Evolutionary conservation across 2,113 vertebrate species (phyloP).

Genomic region (Podiceps cristatus): DNA sequence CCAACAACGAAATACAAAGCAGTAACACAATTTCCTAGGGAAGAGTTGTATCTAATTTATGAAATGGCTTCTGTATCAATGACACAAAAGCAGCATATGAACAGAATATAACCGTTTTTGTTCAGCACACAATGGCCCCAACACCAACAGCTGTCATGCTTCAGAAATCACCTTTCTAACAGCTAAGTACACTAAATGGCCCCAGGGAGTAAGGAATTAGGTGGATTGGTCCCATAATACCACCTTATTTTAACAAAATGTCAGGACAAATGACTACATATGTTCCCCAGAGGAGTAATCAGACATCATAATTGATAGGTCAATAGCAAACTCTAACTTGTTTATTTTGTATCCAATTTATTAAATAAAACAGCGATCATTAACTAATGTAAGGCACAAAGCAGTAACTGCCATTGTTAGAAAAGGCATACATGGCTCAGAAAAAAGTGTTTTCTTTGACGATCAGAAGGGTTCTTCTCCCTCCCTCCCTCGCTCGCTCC

Average conservation of each 20-base stretch:
- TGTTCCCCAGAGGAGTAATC: slow-evolving; percentile 58
- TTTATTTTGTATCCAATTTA: slow-evolving; percentile 59
- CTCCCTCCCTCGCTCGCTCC: neutral
- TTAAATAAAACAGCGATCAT: slow-evolving; percentile 65
- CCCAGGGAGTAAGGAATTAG: slow-evolving; percentile 68
- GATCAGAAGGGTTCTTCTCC: neutral
- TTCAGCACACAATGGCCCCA: slow-evolving; percentile 70
- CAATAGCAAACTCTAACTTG: slow-evolving; percentile 44
- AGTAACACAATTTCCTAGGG: slow-evolving; percentile 35
- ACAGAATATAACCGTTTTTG: slow-evolving; percentile 61
- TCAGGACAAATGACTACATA: slow-evolving; percentile 59
- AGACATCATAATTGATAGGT: slow-evolving; percentile 40
- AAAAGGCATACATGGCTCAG: neutral
- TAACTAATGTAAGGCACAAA: neutral
- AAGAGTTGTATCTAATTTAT: slow-evolving; percentile 62
- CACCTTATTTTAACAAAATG: slow-evolving; percentile 57
- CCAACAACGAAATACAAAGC: neutral
- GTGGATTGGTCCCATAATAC: slow-evolving; percentile 60
- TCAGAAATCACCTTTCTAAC: slow-evolving; percentile 77
- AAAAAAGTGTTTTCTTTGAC: neutral
- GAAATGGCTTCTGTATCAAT: slow-evolving; percentile 60
- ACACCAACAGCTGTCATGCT: slow-evolving; percentile 75
- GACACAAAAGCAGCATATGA: slow-evolving; percentile 53
- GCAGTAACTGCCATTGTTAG: neutral
- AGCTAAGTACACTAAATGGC: slow-evolving; percentile 60